phyloP scores from a whole-genome alignment of 1,140 invertebrate species.

The Lanistes nyassanus region DNA sequence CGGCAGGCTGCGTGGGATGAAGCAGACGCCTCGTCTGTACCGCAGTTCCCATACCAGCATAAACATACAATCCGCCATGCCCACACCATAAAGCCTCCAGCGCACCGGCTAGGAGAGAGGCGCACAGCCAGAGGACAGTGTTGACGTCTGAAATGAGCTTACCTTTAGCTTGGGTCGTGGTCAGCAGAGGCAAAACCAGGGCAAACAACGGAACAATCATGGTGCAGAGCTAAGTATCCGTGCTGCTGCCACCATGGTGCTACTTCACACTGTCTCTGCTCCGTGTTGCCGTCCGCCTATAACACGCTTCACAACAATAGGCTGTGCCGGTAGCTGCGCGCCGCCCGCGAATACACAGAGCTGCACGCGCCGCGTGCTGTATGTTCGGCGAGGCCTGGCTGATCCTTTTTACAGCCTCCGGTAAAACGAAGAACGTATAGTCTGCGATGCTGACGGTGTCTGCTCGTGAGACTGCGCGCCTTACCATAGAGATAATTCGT shows the following conservation, averaged over 20 bases:
- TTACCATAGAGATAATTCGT: too few species aligned
- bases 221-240: conserved; percentile 20
- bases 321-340: conserved; percentile 22
- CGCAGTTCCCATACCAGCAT: conserved; percentile 5
- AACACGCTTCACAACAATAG: conserved; percentile 30
- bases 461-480: too few species aligned
- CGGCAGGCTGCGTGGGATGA: background rate
- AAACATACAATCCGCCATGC: conserved; percentile 24
- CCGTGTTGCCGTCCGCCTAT: conserved; percentile 1
- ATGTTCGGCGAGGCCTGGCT: background rate
- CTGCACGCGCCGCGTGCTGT: conserved; percentile 23
- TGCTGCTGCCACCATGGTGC: conserved; percentile 20
- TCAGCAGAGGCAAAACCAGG: background rate
- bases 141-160: background rate
- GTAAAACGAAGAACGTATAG: background rate
- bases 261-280: background rate
- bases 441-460: background rate
- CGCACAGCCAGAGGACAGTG: background rate
- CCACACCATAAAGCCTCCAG: background rate
- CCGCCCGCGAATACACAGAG: conserved; percentile 14
- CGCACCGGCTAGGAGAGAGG: background rate
- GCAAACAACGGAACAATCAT: conserved; percentile 7
- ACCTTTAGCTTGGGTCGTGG: conserved; percentile 16
- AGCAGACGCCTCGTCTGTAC: background rate
- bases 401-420: conserved; percentile 9